phyloP scores from a whole-genome alignment of 2,797 vertebrate genomes.

The Linurgus olivaceus region DNA sequence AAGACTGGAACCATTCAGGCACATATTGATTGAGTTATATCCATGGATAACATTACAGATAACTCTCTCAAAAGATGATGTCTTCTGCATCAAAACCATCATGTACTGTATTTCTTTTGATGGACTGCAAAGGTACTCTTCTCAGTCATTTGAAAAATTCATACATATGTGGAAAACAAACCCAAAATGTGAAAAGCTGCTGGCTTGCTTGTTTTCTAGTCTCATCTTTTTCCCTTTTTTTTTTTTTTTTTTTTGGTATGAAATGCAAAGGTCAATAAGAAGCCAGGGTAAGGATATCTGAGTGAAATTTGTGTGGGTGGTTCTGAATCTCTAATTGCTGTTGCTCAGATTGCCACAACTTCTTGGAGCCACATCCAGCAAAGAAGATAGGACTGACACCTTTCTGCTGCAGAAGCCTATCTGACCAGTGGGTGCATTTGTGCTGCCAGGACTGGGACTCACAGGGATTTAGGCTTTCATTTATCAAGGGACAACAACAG shows the following conservation, averaged over 20 bases:
- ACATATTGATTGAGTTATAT: not conserved
- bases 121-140: not conserved
- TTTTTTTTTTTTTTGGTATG: not conserved
- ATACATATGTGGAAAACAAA: not conserved
- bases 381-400: not conserved
- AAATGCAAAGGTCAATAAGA: not conserved
- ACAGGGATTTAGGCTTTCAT: not conserved
- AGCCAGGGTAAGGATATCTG: not conserved
- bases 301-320: not conserved
- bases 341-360: not conserved
- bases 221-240: rapidly evolving
- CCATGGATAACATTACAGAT: not conserved
- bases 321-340: not conserved
- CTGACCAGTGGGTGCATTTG: not conserved
- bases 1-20: not conserved
- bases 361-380: not conserved
- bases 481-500: not conserved
- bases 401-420: not conserved
- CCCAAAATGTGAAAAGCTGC: not conserved
- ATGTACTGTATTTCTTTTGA: not conserved
- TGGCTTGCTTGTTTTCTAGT: not conserved
- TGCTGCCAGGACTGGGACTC: not conserved
- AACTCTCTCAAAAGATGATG: not conserved
- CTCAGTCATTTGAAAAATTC: not conserved
- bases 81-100: not conserved